Evolutionary conservation across 2,113 vertebrate genomes (phyloP), one percentile per base, ranked within the genome.

Genomic region (Charadrius vociferus): DNA sequence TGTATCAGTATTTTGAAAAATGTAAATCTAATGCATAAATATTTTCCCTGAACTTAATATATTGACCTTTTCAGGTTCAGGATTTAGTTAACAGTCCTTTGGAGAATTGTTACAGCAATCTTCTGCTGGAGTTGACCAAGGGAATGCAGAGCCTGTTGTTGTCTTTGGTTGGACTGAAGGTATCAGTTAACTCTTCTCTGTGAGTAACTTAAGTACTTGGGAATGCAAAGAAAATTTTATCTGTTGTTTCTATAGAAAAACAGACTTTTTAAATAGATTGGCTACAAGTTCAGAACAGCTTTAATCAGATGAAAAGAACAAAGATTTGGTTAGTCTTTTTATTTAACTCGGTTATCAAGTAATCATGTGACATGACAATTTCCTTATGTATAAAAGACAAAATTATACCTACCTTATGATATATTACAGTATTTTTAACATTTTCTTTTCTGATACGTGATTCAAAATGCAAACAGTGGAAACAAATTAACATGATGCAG

Each of bases 101-200:
- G 95, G 99, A 99, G 91, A 99, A 97, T 52, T 99, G 99, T 86
- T 98, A 98, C 89, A 99, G 99, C 89, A 98, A 97, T 93, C 98
- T 99, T 77, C 79, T 99, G 93, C 96, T 98, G 23, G 98, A 99
- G 43, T 90, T 97, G 13, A 98, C 97, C 49, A 99, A 98, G 74
- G 99, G 99, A 58, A 95, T 99, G 43, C 98, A 98, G 66, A 98
- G 97, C 68, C 98, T 99, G 61, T 94, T 99, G 85, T 98, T 99
- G 30, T 99, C 99, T 24, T 97, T 99, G 78, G 96, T 99, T 86
- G 99, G 99, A 71, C 95, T 99, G 68, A 99, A 99, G 87, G 99
- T 99, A 98, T 98, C 90, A 91, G 39, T 83, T 41, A 82, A 84
- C 19, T 86, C 39, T 92, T 96, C 94, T 95, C 55, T 81, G 88